Evolutionary conservation across 2,797 vertebrate genomes (phyloP), one percentile per base, ranked within the genome.

Genomic region (Tapera naevia): DNA sequence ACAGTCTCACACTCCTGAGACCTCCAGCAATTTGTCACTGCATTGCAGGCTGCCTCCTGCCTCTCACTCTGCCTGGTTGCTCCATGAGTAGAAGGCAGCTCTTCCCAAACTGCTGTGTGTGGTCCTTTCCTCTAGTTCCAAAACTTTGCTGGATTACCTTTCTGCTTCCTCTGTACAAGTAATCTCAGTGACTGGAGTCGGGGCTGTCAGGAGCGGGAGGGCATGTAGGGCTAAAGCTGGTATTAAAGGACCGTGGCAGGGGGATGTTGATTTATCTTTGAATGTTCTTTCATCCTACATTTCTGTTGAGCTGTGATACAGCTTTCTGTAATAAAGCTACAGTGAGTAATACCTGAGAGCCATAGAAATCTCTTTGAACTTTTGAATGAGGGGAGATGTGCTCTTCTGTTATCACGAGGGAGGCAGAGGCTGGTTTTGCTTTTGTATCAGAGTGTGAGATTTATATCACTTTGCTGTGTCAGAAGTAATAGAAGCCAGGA

Each of bases 291-390:
- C 66, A n/a, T 82, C 64, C 45, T 48, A 50, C 83, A 22, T 62
- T 70, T 70, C 22, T 84, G 30, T 50, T 12, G 56, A 84, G 76
- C 64, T 85, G 19, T 93, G 62, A 89, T 91, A 71, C 71, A 81
- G 91, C 51, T 76, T 58, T 89, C 65, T 80, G 80, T 39, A 86
- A 39, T 71, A 50, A 74, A 53, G 70, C 57, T n/a, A 15, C 50
- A 54, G 50, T 95, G 92, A 96, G 65, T 92, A 93, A 92, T 65
- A 43, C 61, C 86, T 64, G 64, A 87, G 91, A 80, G 81, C 10
- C 50, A 21, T 4, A 16, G 74, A 81, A 86, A 72, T 70, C 16
- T 60, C 62, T 53, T 74, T 45, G 80, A 91, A 85, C 22, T 60
- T 60, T 30, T 74, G 61, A 57, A 61, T 61, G 64, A 78, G 37